Evolutionary conservation across 2,113 vertebrate genomes (phyloP).

Genomic region (Campylomormyrus tamandua): DNA sequence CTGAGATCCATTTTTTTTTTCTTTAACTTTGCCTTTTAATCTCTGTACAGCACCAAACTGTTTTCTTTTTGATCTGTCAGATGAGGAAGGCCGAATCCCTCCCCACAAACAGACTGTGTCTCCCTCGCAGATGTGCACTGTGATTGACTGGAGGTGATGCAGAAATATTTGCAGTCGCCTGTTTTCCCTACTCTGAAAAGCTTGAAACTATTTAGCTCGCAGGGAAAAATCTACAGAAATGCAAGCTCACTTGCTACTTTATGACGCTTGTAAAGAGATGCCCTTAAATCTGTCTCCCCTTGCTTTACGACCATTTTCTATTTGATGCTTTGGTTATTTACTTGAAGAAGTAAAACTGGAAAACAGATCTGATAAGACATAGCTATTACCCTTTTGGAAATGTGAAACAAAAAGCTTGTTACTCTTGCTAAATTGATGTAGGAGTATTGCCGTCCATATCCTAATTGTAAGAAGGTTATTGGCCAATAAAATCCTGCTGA

Average conservation of each 20-base stretch:
- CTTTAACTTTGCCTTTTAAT: not conserved
- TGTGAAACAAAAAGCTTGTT: not conserved
- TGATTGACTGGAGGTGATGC: not conserved
- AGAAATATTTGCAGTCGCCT: not conserved
- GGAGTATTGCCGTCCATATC: not conserved
- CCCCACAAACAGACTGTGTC: not conserved
- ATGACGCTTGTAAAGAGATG: not conserved
- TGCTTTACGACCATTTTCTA: not conserved
- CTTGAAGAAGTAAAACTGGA: not conserved
- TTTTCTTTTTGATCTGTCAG: conserved; percentile 1
- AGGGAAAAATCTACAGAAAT: not conserved
- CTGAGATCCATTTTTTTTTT: not conserved
- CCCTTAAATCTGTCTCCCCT: not conserved
- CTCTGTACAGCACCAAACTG: not conserved
- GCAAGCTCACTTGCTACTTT: not conserved
- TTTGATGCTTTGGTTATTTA: not conserved
- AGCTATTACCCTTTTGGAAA: conserved; percentile 10
- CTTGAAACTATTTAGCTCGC: not conserved
- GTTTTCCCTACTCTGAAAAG: not conserved
- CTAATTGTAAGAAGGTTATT: conserved; percentile 3
- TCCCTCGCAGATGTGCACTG: not conserved
- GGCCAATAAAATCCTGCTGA: conserved; percentile 10
- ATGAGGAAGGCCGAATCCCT: not conserved
- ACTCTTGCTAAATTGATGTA: conserved; percentile 5
- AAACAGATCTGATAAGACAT: conserved; percentile 3